Evolutionary conservation across 2,888 invertebrate genomes (phyloP).

Genomic region (Athetis lepigone): DNA sequence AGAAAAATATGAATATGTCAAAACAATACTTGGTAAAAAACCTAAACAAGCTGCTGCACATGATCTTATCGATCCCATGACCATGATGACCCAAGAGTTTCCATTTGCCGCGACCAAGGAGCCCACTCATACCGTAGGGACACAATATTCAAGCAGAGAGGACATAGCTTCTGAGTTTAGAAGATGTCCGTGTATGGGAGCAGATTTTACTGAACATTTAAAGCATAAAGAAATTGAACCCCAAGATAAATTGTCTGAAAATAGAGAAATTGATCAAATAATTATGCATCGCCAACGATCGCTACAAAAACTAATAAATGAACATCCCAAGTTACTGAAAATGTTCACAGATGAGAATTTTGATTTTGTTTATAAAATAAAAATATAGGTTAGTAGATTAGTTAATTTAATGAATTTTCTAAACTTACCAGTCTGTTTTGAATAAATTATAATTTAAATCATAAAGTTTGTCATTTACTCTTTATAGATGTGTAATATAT

Average conservation of each 20-base stretch:
- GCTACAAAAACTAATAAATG: conserved; percentile 71
- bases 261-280: conserved; percentile 65
- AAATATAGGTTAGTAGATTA: conserved; percentile 41
- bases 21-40: conserved; percentile 70
- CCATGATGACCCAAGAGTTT: conserved; percentile 70
- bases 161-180: conserved; percentile 64
- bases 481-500: conserved; percentile 22
- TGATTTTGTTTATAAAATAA: conserved; percentile 68
- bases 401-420: conserved; percentile 53
- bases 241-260: conserved; percentile 51
- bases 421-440: conserved; percentile 10
- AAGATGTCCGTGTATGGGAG: conserved; percentile 72
- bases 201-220: conserved; percentile 23
- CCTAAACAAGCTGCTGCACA: conserved; percentile 55
- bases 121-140: conserved; percentile 71
- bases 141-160: conserved; percentile 84
- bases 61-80: conserved; percentile 69
- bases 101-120: conserved; percentile 80
- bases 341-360: conserved; percentile 83
- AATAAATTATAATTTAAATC: conserved; percentile 34
- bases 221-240: conserved; percentile 22
- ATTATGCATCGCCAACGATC: conserved; percentile 74
- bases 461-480: conserved; percentile 22
- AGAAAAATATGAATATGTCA: conserved; percentile 78
- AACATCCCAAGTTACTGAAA: conserved; percentile 80